phyloP scores from a whole-genome alignment of 1,140 invertebrate species.

The Ceratitis capitata region DNA sequence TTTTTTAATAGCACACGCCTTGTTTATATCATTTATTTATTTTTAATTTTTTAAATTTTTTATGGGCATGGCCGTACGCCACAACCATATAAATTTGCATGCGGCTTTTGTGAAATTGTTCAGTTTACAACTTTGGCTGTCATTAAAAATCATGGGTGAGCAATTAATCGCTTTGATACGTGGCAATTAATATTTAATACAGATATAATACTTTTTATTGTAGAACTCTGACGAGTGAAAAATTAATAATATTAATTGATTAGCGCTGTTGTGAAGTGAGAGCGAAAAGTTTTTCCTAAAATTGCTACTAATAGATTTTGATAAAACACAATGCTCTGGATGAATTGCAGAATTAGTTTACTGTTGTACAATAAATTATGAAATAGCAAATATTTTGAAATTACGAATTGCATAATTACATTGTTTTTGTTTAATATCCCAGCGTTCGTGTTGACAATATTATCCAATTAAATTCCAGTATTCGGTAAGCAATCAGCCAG shows the following conservation, averaged over 20 bases:
- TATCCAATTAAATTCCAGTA: too few relatives aligned
- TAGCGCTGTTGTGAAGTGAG: not conserved
- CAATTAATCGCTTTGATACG: slow-evolving; percentile 11
- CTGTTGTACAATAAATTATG: too few relatives aligned
- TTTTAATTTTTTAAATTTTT: not conserved
- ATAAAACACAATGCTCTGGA: too few relatives aligned
- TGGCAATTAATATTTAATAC: not conserved
- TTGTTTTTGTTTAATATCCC: too few relatives aligned
- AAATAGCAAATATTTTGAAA: too few relatives aligned
- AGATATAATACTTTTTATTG: not conserved
- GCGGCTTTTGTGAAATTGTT: not conserved
- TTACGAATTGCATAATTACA: too few relatives aligned
- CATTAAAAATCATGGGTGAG: not conserved
- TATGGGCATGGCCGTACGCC: not conserved
- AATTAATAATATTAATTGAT: not conserved
- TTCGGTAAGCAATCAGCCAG: too few relatives aligned
- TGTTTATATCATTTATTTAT: not conserved
- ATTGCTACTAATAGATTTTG: too few relatives aligned
- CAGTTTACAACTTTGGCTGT: not conserved
- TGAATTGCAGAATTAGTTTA: too few relatives aligned
- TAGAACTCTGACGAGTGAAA: not conserved
- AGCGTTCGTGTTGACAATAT: too few relatives aligned
- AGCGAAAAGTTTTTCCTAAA: too few relatives aligned
- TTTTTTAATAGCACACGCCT: not conserved
- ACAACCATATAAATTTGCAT: not conserved